A percentile compares a stretch with the other conserved stretches of the same genome.
These are phyloP conservation scores for Tricholauxania praeusta DNA, from an alignment of 2,888 invertebrate species.

Conservation along the genomic window DNA sequence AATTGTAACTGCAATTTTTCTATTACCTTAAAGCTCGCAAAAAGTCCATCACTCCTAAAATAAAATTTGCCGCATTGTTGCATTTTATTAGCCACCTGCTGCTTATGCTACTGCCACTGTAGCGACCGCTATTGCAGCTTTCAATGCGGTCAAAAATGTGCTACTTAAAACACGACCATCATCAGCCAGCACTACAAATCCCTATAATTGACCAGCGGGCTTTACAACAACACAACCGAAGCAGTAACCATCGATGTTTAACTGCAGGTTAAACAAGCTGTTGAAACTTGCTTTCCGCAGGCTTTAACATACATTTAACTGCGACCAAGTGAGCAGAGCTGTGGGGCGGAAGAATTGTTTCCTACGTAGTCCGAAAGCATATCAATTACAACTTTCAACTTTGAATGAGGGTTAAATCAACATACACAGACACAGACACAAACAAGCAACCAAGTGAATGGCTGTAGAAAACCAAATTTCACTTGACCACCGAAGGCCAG, in stretches of 20 bases:
- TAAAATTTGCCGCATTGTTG: background rate
- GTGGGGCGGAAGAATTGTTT: background rate
- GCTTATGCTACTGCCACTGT: background rate
- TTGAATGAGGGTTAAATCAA: constrained; percentile 20
- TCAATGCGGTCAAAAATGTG: background rate
- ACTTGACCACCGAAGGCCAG: constrained; percentile 10
- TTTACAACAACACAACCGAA: constrained; percentile 19
- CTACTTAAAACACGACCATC: constrained; percentile 2
- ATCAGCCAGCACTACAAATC: constrained; percentile 3
- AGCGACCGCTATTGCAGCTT: too few species aligned
- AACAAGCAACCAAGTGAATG: constrained; percentile 9
- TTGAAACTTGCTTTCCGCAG: constrained; percentile 45
- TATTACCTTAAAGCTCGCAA: too few species aligned
- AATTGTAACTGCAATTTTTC: too few species aligned
- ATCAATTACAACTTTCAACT: constrained; percentile 33
- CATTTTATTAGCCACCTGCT: constrained; percentile 35
- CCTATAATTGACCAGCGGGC: constrained; percentile 26
- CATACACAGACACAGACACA: constrained; percentile 27
- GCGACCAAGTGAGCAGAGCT: background rate
- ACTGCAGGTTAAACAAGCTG: constrained; percentile 55
- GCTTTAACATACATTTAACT: constrained; percentile 28
- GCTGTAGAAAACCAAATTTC: background rate
- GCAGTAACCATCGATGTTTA: constrained; percentile 40
- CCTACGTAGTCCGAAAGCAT: constrained; percentile 13
- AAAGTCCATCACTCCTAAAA: background rate